Evolutionary conservation across 2,888 invertebrate genomes (phyloP), one percentile per base, ranked within the genome.

Genomic region (Lycaena phlaeas): DNA sequence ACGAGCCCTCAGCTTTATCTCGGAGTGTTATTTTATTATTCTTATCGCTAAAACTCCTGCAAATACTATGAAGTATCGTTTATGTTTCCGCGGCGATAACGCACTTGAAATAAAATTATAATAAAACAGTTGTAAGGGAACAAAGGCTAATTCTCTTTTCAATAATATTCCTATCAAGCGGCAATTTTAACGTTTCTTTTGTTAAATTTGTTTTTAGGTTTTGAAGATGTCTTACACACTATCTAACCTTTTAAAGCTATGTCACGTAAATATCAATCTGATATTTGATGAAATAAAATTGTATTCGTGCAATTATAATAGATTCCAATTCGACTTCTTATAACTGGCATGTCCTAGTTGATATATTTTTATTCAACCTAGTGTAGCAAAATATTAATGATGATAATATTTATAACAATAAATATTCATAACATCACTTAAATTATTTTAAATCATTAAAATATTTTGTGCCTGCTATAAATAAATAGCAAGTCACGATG

Each of bases 1-100:
- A 53, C 53, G 49, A 50, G 42, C 51, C 43, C 50, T 37, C 40
- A 48, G 37, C 48, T 54, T 59, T 59, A 60, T 61, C 59, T 49
- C 37, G 25, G 42, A 45, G 44, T 50, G 53, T 44, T 54, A 51
- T 55, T 57, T 57, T 57, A 55, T 58, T 56, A 49, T 53, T 50
- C 48, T 51, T 55, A 55, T 48, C 53, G 46, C 36, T 22, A 5
- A 5, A 18, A 18, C 22, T 34, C 34, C 12, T 18, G 18, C 22
- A 34, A 34, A 27, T 45, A 41, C 44, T 38, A 26, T 50, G 22
- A 5, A 2, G 22, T 22, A 45, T 34, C 22, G 34, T 34, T 34
- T 34, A 34, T 34, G 34, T 9, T 50, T 52, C 49, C 50, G 48
- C 51, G 49, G 47, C 41, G 50, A 44, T 49, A 49, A 38, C 44